Percentiles rank a stretch among this genome's conserved stretches.
Evolutionary conservation across 2,888 invertebrate genomes (phyloP).

Genomic region (Dasysyrphus tricinctus): DNA sequence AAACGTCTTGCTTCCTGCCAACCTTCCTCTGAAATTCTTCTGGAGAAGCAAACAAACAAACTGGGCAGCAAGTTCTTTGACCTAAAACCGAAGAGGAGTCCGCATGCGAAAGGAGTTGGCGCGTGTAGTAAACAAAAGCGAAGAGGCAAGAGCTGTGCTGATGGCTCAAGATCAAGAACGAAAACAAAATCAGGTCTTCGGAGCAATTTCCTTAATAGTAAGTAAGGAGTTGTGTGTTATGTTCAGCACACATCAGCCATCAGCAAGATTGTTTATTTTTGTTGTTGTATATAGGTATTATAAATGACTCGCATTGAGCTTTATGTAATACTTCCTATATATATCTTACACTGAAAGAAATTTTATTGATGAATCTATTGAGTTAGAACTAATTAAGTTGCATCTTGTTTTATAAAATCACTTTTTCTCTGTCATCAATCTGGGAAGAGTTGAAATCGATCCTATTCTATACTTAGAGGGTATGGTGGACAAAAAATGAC

Average conservation of each 20-base stretch:
- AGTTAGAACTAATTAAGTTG: no score
- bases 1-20: constrained; percentile 16
- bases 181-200: constrained; percentile 75
- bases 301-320: background rate
- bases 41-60: constrained; percentile 10
- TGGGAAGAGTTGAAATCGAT: no score
- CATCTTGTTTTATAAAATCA: no score
- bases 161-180: constrained; percentile 55
- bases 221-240: constrained; percentile 11
- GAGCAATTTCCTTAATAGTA: constrained; percentile 54
- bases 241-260: background rate
- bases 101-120: constrained; percentile 13
- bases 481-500: no score
- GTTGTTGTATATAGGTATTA: constrained; percentile 1
- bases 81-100: constrained; percentile 58
- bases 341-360: constrained; percentile 11
- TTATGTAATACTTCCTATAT: constrained; percentile 30
- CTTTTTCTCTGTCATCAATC: no score
- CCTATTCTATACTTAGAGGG: no score
- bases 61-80: constrained; percentile 57
- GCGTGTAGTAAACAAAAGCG: constrained; percentile 33
- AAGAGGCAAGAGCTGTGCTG: background rate
- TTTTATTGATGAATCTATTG: background rate
- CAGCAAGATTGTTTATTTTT: background rate
- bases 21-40: background rate